Percentiles rank a stretch among this genome's conserved stretches.
Conservation (phyloP, 2,888 invertebrate species). For the Harpagoxenus sublaevis region DNA sequence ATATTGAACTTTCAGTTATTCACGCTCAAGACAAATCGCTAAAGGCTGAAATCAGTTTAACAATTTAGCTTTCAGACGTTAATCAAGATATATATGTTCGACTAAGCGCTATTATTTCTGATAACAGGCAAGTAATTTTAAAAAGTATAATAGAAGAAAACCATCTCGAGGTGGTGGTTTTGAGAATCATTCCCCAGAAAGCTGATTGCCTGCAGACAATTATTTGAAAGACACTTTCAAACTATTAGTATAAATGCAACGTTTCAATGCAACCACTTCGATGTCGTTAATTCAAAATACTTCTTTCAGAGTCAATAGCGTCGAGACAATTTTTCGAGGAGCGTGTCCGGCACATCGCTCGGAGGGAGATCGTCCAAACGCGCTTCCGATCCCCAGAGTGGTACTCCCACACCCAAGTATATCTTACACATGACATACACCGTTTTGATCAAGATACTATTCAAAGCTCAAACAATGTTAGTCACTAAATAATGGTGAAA, state of each 20-base stretch:
- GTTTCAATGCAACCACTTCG: background rate
- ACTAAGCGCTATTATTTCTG: background rate
- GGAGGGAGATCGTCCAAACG: constrained; percentile 52
- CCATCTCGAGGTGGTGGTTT: background rate
- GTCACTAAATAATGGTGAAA: constrained; percentile 86
- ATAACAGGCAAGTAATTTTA: background rate
- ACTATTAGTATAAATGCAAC: background rate
- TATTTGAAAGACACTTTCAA: background rate
- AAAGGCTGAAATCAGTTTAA: background rate
- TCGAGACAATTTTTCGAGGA: background rate
- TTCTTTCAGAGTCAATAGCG: background rate
- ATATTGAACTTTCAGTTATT: background rate
- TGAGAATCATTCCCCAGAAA: background rate
- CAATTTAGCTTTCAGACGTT: background rate
- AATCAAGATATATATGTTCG: background rate
- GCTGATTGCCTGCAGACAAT: background rate
- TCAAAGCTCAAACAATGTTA: constrained; percentile 86
- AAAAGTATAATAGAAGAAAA: background rate
- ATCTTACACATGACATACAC: constrained; percentile 86
- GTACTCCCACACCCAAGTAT: constrained; percentile 86
- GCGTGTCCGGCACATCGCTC: background rate
- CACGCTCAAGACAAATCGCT: background rate
- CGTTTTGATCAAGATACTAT: constrained; percentile 86
- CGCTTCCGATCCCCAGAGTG: constrained; percentile 71
- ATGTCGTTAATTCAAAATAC: background rate